Evolutionary conservation across 92 coral and sea anemone species (phyloP), one percentile per base, ranked within the genome.

Genomic region (Porites lobata): DNA sequence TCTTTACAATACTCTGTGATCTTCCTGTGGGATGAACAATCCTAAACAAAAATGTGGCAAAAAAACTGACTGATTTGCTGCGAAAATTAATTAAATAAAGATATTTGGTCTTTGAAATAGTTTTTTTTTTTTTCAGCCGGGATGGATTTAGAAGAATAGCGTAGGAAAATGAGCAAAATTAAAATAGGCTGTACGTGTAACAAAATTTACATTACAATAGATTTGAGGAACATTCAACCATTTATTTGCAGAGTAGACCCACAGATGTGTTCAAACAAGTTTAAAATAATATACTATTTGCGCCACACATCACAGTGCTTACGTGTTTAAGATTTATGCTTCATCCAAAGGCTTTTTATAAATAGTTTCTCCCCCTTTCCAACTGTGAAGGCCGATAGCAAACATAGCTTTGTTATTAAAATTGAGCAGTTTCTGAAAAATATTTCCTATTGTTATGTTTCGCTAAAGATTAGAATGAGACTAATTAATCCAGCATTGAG

Each of bases 191-290:
- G 8, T 9, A 76, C 80, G 80, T 76, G 80, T 76, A 65, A 81
- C 8, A 8, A 38, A 81, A 81, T 81, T 81, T 81, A 54, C 69
- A 81, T 54, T 9, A 70, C 86, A 81, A 69, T 69, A 56, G 77
- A 57, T 81, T 66, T 81, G 29, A 18, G 65, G 43, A 24, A 13
- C 64, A 67, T 56, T 29, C 24, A 54, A 69, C 15, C 26, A 32
- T 26, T 70, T 69, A 38, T 32, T 24, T 51, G 26, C 9, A 81
- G 1, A 67, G 24, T n/a, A 0, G 65, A 69, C 51, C 15, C 10
- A 65, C 85, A 80, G 75, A 66, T 66, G 52, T 22, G 61, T 51
- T 66, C 10, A 22, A 67, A 51, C 75, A 81, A 69, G 64, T 68
- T 50, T n/a, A 59, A 13, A 19, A 26, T 9, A 43, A 8, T 77